Evolutionary conservation across 2,113 vertebrate species (phyloP), one percentile per base, ranked within the genome.

Genomic region (Dasyornis broadbenti): DNA sequence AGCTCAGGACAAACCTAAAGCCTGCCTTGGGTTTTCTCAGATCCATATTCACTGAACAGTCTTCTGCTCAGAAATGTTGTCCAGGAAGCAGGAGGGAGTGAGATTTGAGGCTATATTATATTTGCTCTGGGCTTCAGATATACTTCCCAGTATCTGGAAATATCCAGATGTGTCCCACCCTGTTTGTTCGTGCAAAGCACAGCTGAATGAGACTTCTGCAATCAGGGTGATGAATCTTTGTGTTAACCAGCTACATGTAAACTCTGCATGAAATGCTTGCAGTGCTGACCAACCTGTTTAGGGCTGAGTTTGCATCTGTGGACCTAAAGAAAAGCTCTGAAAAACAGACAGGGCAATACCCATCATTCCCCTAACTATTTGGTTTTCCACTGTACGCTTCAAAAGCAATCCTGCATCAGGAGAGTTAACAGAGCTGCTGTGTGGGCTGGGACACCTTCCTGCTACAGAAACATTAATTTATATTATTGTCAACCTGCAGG

Each of bases 401-500:
- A 60, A 92, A 63, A 87, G 22, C n/a, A 82, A 16, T 71, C 30
- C 56, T 19, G 1, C 16, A 23, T 66, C 24, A 68, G 27, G 79
- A 81, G 42, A 37, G 37, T 40, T 71, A 44, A 44, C 1, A 35
- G 56, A 79, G 12, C 30, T 88, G 50, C 49, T 60, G 15, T 9
- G 16, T 75, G 21, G 19, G 13, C 31, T 76, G 49, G 28, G 28
- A 53, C 17, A 69, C 23, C 42, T 44, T 68, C 52, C 57, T 87
- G 61, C 44, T 64, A 19, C 35, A 65, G 61, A 64, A 82, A 37
- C 22, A 59, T 50, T 82, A 30, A 89, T 60, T 71, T 37, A 13
- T 71, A 5, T 75, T 88, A 20, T 37, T 56, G 28, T 84, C 33
- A 14, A 30, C 90, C 86, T 89, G 72, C 96, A 99, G 99, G 94